phyloP scores from a whole-genome alignment of 2,113 vertebrate species.

The Hippocampus guttulatus region DNA sequence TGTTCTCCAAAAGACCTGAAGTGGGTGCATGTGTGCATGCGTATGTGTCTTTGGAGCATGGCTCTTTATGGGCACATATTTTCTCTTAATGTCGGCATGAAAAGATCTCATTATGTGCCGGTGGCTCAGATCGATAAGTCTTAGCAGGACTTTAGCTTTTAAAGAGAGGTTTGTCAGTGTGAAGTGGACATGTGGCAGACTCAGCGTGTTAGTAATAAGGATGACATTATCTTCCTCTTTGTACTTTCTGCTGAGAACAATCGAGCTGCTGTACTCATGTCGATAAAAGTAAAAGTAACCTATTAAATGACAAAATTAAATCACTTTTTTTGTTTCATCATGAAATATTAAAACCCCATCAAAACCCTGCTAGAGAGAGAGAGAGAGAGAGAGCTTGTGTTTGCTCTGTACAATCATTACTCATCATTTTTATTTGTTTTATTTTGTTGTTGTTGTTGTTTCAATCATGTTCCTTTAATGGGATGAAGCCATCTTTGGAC shows the following conservation, averaged over 20 bases:
- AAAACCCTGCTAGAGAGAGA: too few relatives aligned
- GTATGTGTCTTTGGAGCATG: conserved; percentile 16
- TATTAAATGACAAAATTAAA: too few relatives aligned
- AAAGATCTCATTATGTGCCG: conserved; percentile 20
- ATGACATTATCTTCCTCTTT: conserved; percentile 39
- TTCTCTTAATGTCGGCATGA: neutral
- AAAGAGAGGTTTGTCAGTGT: conserved; percentile 40
- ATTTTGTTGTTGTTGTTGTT: neutral
- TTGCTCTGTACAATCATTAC: too few relatives aligned
- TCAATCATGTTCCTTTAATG: neutral
- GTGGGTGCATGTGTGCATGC: conserved; percentile 15
- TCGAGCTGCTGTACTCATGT: conserved; percentile 8
- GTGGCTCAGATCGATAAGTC: conserved; percentile 41
- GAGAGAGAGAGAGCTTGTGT: too few relatives aligned
- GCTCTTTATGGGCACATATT: neutral
- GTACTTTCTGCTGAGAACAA: conserved; percentile 32
- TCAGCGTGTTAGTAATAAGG: conserved; percentile 46
- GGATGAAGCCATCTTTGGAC: neutral
- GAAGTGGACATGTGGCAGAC: conserved; percentile 51
- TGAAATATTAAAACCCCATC: too few relatives aligned
- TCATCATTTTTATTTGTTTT: neutral
- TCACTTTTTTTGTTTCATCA: too few relatives aligned
- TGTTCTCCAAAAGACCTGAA: conserved; percentile 44
- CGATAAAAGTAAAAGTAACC: neutral
- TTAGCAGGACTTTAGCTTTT: conserved; percentile 21